Conservation (phyloP, 2,113 vertebrate genomes). For the Cyprinodon tularosa region DNA sequence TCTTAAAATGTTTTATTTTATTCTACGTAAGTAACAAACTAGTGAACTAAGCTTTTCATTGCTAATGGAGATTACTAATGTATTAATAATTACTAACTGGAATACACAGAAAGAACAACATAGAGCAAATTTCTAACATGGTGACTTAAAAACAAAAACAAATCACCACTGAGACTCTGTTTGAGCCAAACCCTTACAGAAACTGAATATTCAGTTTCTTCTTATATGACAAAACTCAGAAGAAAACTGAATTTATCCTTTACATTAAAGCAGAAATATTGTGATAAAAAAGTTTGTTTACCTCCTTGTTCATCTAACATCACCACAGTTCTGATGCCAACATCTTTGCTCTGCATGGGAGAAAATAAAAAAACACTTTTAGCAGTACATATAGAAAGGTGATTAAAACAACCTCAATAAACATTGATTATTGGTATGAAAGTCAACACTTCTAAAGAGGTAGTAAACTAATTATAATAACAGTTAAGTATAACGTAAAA, state of each 20-base stretch:
- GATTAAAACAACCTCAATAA: background rate
- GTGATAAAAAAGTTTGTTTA: slow-evolving; percentile 64
- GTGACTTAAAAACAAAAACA: no score
- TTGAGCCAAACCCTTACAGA: background rate
- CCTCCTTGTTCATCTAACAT: slow-evolving; percentile 99
- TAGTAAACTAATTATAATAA: no score
- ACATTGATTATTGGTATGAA: background rate
- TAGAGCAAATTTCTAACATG: background rate
- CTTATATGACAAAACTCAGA: background rate
- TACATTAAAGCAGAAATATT: background rate
- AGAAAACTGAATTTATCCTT: background rate
- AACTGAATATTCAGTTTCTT: background rate
- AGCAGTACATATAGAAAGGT: background rate
- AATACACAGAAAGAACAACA: background rate
- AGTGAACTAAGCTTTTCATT: no score
- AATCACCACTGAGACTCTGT: no score
- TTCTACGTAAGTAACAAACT: no score
- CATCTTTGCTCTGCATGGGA: slow-evolving; percentile 91
- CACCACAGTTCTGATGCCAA: slow-evolving; percentile 96
- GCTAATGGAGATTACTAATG: no score
- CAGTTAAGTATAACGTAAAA: no score
- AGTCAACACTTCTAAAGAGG: no score
- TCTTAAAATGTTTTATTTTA: no score
- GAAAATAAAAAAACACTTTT: background rate
- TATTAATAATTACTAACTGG: no score